phyloP scores from a whole-genome alignment of 2,113 vertebrate genomes.

The Thunnus maccoyii region DNA sequence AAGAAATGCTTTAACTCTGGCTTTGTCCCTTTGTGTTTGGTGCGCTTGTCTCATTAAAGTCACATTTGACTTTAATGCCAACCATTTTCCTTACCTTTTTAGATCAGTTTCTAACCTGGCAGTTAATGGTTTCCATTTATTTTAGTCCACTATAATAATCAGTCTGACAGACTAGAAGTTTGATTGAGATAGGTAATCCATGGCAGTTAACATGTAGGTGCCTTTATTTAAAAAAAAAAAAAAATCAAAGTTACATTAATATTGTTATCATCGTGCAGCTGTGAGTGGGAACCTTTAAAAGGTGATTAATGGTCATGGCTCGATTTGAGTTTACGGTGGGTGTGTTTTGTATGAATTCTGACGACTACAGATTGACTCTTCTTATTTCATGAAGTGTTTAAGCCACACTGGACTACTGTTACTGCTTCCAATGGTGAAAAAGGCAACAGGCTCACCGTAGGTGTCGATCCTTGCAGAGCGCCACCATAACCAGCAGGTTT shows the following conservation, averaged over 20 bases:
- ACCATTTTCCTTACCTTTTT: not conserved
- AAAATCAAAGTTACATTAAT: no score
- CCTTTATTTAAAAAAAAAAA: no score
- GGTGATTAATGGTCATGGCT: not conserved
- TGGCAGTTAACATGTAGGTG: not conserved
- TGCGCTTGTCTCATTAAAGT: not conserved
- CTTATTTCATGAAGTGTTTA: not conserved
- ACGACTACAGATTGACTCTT: not conserved
- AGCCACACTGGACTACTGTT: not conserved
- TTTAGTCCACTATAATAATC: no score
- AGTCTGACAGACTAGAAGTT: not conserved
- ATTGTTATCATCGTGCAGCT: no score
- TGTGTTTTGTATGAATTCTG: not conserved
- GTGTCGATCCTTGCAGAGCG: conserved; percentile 87
- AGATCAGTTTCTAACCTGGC: not conserved
- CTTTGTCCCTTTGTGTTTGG: no score
- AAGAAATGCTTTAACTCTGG: not conserved
- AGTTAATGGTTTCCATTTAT: no score
- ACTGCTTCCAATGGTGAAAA: not conserved
- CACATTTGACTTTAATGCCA: not conserved
- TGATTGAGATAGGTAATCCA: not conserved
- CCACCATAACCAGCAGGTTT: conserved; percentile 88
- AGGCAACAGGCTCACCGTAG: conserved; percentile 78
- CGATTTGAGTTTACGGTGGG: no score
- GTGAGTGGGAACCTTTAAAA: no score